Evolutionary conservation across 2,797 vertebrate genomes (phyloP).

Genomic region (Crocidura indochinensis): DNA sequence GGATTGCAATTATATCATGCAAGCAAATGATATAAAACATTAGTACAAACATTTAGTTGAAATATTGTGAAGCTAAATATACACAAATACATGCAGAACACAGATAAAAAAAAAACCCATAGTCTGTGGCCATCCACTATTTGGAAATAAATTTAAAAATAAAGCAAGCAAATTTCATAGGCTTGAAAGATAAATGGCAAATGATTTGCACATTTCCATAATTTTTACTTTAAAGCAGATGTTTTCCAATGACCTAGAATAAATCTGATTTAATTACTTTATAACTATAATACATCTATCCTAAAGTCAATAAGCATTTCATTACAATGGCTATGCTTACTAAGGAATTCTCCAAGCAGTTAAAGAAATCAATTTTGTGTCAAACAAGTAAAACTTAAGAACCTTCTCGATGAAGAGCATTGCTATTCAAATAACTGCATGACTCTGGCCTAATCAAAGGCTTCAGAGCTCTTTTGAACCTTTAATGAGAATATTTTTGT

Average conservation of each 20-base stretch:
- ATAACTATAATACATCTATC: background rate
- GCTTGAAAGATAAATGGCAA: background rate
- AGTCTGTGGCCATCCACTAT: slow-evolving; percentile 23
- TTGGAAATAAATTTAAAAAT: slow-evolving; percentile 35
- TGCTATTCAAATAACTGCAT: background rate
- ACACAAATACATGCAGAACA: background rate
- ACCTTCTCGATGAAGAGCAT: background rate
- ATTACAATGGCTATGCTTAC: background rate
- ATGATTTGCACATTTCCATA: background rate
- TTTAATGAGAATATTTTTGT: slow-evolving; percentile 17
- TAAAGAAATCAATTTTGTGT: background rate
- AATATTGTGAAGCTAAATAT: background rate
- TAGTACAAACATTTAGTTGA: slow-evolving; percentile 43
- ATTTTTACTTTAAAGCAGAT: slow-evolving; percentile 49
- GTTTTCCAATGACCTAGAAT: slow-evolving; percentile 39
- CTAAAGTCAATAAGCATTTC: slow-evolving; percentile 26
- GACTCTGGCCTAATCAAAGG: background rate
- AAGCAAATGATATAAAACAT: background rate
- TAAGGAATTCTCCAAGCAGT: background rate
- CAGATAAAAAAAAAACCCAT: background rate
- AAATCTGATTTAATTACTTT: slow-evolving; percentile 21
- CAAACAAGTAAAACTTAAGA: background rate
- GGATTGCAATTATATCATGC: background rate
- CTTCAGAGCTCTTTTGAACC: background rate
- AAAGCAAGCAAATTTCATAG: slow-evolving; percentile 6